Evolutionary conservation across 1,140 invertebrate species (phyloP).

Genomic region (honey bee (Apis mellifera)): DNA sequence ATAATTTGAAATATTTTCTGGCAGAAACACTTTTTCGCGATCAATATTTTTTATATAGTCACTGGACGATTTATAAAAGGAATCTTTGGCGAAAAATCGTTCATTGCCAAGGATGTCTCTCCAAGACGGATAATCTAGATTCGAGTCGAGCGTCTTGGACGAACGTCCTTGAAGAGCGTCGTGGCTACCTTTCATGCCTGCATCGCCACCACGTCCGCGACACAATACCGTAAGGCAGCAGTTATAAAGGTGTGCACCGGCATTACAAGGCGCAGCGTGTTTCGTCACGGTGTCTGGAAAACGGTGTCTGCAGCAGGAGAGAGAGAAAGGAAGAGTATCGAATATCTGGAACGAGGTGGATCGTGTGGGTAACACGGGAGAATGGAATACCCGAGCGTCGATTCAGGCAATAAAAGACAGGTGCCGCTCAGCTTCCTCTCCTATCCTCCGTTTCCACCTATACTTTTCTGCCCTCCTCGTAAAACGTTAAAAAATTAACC

Average conservation of each 20-base stretch:
- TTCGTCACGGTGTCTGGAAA: constrained; percentile 56
- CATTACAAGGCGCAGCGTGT: constrained; percentile 39
- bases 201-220: background rate
- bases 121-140: background rate
- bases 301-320: constrained; percentile 8
- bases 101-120: constrained; percentile 42
- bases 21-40: too few relatives aligned
- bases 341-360: constrained; percentile 60
- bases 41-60: too few relatives aligned
- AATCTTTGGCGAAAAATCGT: background rate
- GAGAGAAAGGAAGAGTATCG: constrained; percentile 52
- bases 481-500: constrained; percentile 54
- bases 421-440: constrained; percentile 30
- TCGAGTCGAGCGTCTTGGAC: constrained; percentile 14
- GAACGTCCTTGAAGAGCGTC: constrained; percentile 51
- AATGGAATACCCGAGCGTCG: constrained; percentile 45
- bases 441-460: constrained; percentile 23
- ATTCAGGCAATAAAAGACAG: constrained; percentile 52
- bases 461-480: constrained; percentile 36
- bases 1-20: too few relatives aligned
- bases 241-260: background rate
- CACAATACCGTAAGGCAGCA: constrained; percentile 20
- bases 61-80: too few relatives aligned
- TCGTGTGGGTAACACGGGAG: constrained; percentile 33
- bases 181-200: constrained; percentile 19